phyloP scores from a whole-genome alignment of 2,113 vertebrate species.

The Cisticola juncidis region DNA sequence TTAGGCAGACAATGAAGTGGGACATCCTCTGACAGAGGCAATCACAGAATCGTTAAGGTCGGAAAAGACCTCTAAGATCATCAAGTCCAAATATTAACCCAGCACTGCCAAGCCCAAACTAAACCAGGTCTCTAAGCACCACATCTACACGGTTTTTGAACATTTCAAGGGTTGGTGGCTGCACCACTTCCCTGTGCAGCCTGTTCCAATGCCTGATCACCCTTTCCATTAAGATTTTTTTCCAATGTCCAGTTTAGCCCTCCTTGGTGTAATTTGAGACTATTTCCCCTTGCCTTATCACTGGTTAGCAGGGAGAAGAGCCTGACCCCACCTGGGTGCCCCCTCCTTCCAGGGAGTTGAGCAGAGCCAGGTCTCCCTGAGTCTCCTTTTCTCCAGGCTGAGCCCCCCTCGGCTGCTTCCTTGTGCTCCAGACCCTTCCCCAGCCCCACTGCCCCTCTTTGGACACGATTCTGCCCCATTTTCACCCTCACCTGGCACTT shows the following conservation, averaged over 20 bases:
- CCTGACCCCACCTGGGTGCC: background rate
- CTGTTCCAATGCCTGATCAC: background rate
- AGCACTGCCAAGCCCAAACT: background rate
- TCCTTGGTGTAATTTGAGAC: background rate
- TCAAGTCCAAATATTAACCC: background rate
- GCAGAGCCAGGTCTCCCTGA: rapidly evolving
- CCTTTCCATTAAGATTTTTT: background rate
- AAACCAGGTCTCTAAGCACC: background rate
- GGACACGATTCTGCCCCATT: background rate
- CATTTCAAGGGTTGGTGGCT: background rate
- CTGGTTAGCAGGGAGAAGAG: background rate
- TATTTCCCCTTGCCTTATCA: background rate
- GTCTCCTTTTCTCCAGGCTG: background rate
- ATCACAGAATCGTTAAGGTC: background rate
- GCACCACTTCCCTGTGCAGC: background rate
- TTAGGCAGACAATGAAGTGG: background rate
- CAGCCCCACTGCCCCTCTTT: background rate
- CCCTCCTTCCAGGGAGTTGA: background rate
- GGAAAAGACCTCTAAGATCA: background rate
- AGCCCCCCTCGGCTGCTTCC: background rate
- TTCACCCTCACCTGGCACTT: background rate
- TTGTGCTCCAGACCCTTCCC: background rate
- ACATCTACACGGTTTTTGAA: background rate
- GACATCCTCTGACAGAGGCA: background rate
- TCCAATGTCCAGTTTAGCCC: background rate